Evolutionary conservation across 35 echinoderm and acorn worm genomes (phyloP), one percentile per base, ranked within the genome.

Genomic region (Chiridota heheva): DNA sequence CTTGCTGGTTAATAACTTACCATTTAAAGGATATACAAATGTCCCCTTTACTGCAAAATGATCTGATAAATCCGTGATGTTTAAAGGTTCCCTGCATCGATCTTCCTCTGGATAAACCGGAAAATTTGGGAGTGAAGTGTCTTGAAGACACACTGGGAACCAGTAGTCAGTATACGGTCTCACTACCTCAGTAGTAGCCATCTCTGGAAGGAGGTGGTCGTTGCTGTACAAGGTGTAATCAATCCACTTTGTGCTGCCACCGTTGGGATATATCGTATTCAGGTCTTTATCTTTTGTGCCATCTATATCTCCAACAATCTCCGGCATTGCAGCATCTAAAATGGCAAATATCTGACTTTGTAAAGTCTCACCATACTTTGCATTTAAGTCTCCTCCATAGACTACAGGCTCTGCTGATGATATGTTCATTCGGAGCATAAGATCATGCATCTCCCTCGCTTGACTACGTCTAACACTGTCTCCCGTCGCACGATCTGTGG

Each of bases 341-440:
- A 60, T 73, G 3, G 55, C 66, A 22, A 88, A 63, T 60, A 88
- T 82, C 31, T 67, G 67, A 20, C 45, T 70, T 30, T 38, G 60
- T 15, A 73, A 63, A 1, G 56, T 70, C 16, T 67, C 29, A 42
- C 71, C 49, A 8, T 39, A 35, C 34, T 81, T 56, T 31, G 60
- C 86, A 37, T 88, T 88, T 8, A 88, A 47, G 47, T 88, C 86
- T 22, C 86, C 86, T 20, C 74, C 86, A 53, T 88, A 88, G 37
- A 88, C 81, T 30, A 88, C 86, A 0, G 86, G 74, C 46, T 81
- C 86, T 36, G 57, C 39, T 4, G 34, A 2, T 25, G 86, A 66
- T 12, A 88, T 81, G 15, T 81, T 70, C 27, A 70, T 76, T 17
- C 31, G 51, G 15, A 81, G 42, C 86, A 81, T 88, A 47, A 88